Evolutionary conservation across 2,113 vertebrate genomes (phyloP).

Genomic region (Orycteropus afer): DNA sequence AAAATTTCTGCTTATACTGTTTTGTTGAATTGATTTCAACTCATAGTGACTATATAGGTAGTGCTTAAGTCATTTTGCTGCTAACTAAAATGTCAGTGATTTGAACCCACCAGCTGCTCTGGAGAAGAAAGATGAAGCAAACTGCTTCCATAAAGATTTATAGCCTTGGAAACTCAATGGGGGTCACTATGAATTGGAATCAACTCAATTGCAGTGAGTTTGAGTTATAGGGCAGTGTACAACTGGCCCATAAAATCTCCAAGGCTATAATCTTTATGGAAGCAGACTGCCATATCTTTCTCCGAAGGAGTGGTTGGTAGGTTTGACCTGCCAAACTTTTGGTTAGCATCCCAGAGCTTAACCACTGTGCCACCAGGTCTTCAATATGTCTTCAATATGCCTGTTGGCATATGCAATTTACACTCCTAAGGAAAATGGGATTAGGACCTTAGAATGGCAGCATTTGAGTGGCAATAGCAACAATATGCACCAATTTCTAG

Average conservation of each 20-base stretch:
- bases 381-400: slow-evolving; percentile 31
- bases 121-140: too few species aligned
- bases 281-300: background rate
- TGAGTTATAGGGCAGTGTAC: background rate
- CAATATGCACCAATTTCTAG: background rate
- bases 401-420: slow-evolving; percentile 42
- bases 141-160: too few species aligned
- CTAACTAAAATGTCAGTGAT: too few species aligned
- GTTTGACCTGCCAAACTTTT: background rate
- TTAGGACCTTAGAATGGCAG: slow-evolving; percentile 23
- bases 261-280: background rate
- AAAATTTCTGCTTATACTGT: background rate
- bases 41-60: background rate
- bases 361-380: background rate
- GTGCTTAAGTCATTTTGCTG: too few species aligned
- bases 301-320: background rate
- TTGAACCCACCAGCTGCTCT: too few species aligned
- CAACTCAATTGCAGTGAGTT: too few species aligned
- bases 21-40: background rate
- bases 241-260: background rate
- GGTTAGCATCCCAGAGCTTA: background rate
- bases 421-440: slow-evolving; percentile 46
- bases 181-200: too few species aligned
- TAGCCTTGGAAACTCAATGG: too few species aligned
- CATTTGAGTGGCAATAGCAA: background rate